These are phyloP conservation scores for Craniophora ligustri DNA, from an alignment of 2,888 invertebrate genomes.

Conservation along the genomic window DNA sequence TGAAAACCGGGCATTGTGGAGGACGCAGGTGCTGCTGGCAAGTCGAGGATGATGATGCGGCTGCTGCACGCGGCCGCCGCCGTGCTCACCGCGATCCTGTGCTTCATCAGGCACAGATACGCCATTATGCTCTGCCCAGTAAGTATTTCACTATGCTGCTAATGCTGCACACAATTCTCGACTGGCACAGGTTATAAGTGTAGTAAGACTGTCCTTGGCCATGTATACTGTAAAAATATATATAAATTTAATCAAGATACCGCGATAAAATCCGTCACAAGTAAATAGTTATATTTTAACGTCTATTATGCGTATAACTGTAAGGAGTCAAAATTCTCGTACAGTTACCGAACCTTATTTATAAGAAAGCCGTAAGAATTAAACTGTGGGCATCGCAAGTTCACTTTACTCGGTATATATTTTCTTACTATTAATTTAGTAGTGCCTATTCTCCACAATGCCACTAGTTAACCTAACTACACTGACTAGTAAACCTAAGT, in stretches of 20 bases:
- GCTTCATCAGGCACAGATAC: slow-evolving; percentile 56
- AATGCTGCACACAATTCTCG: too few relatives aligned
- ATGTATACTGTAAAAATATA: too few relatives aligned
- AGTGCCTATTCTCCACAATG: neutral
- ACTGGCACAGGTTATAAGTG: too few relatives aligned
- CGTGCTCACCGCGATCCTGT: slow-evolving; percentile 60
- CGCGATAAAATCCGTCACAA: too few relatives aligned
- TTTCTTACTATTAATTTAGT: neutral
- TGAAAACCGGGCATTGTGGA: slow-evolving; percentile 1
- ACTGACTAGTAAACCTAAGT: neutral
- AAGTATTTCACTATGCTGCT: slow-evolving; percentile 27
- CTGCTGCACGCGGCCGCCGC: slow-evolving; percentile 63
- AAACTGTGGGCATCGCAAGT: neutral
- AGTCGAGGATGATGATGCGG: slow-evolving; percentile 40
- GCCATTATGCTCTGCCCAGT: slow-evolving; percentile 55
- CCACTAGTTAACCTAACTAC: neutral
- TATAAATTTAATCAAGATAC: too few relatives aligned
- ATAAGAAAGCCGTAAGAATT: too few relatives aligned
- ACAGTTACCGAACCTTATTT: too few relatives aligned
- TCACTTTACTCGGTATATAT: neutral
- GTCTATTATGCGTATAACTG: too few relatives aligned
- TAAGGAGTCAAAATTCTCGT: too few relatives aligned
- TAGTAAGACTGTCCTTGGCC: too few relatives aligned
- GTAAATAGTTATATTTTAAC: too few relatives aligned
- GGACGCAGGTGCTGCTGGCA: neutral